Conservation (phyloP, 1,140 invertebrate species). For the Lethocerus indicus region DNA sequence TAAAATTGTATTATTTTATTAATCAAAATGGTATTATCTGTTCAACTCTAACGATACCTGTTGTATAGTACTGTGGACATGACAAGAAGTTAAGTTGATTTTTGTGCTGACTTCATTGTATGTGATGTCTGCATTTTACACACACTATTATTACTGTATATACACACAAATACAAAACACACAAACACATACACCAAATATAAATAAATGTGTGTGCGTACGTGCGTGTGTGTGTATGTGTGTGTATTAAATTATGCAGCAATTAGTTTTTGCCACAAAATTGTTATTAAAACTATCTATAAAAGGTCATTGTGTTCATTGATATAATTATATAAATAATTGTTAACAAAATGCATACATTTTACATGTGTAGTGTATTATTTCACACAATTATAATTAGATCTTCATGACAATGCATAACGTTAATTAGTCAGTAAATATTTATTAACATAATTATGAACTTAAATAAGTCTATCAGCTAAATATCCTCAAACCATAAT, state of each 20-base stretch:
- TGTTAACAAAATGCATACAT: slow-evolving; percentile 1
- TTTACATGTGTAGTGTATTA: slow-evolving; percentile 3
- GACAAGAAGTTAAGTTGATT: background rate
- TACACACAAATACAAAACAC: too few relatives aligned
- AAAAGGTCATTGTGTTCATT: slow-evolving; percentile 10
- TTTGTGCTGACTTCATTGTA: slow-evolving; percentile 2
- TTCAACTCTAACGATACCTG: slow-evolving; percentile 1
- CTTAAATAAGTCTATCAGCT: background rate
- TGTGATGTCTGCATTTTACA: background rate
- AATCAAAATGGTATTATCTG: slow-evolving; percentile 10
- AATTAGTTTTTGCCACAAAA: slow-evolving; percentile 9
- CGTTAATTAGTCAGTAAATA: background rate
- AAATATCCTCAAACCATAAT: too few relatives aligned
- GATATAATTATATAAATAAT: slow-evolving; percentile 6
- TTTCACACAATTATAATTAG: slow-evolving; percentile 2
- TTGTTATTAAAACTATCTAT: slow-evolving; percentile 6
- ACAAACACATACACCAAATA: too few relatives aligned
- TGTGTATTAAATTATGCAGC: slow-evolving; percentile 1
- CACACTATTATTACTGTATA: too few relatives aligned
- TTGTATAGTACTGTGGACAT: slow-evolving; percentile 3
- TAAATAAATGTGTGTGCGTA: background rate
- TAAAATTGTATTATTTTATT: slow-evolving; percentile 16
- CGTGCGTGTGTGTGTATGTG: slow-evolving; percentile 4
- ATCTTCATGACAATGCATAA: slow-evolving; percentile 7
- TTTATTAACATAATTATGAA: background rate